Base-by-base conservation (phyloP, 2,888 invertebrate genomes). In the Phalera bucephala region DNA sequence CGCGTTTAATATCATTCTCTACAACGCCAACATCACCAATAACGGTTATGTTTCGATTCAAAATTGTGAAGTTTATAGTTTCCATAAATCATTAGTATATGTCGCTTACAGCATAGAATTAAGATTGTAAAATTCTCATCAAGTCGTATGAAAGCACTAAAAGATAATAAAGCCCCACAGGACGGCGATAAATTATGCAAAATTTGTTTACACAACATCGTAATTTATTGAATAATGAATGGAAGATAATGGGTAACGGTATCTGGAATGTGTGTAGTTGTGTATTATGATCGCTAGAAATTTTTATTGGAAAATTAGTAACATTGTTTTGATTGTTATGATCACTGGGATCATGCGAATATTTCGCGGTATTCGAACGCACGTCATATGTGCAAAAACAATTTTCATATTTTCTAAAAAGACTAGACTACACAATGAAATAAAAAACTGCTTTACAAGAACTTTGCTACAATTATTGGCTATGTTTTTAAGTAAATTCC, bases 371-470 rank as follows among this genome's bases (percentile, higher is more conserved):
- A 17, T 17, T 17, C 5, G 17, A 17, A 17, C 17, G 3, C 17
- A 3, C 5, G 5, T 3, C 17, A 5, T 17, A 5, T 17, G 17
- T 5, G 17, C 17, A 17, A 5, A 3, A 5, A 17, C 3, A 17
- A 5, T 3, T 3, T 3, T 17, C 3, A 17, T 3, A 5, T 17
- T 3, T 17, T 17, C 3, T 3, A 17, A 17, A 5, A 17, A 5
- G 17, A 17, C 17, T 5, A 17, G 17, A 17, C 3, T 3, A 17
- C 17, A 3, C 5, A 17, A 17, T 17, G 3, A 17, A 17, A 17
- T 17, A 45, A 40, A 46, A 42, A 47, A 39, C 40, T 49, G 55
- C 55, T 61, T 62, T 47, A n/a, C n/a, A n/a, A n/a, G n/a, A n/a
- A n/a, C n/a, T n/a, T n/a, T n/a, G n/a, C n/a, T n/a, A n/a, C n/a